phyloP scores from a whole-genome alignment of 2,888 invertebrate species.

The Macrosoma leucophasiata region DNA sequence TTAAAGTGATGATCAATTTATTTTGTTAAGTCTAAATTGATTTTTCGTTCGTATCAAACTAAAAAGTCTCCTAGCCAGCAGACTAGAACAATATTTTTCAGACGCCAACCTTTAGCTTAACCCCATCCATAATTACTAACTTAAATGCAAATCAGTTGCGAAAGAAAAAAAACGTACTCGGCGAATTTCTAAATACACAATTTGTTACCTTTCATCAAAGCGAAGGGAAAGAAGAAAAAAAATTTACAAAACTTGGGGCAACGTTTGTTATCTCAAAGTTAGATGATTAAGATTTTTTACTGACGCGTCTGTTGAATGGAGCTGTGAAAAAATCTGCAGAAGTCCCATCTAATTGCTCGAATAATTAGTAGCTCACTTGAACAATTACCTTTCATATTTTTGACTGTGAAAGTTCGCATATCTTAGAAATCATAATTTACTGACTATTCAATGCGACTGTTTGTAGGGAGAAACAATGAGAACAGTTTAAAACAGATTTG shows the following conservation, averaged over 20 bases:
- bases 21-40: too few species aligned
- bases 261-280: constrained; percentile 58
- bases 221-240: constrained; percentile 25
- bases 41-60: too few species aligned
- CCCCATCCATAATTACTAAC: constrained; percentile 32
- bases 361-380: constrained; percentile 64
- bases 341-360: constrained; percentile 57
- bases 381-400: constrained; percentile 37
- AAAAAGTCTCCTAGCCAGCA: too few species aligned
- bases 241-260: constrained; percentile 32
- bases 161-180: constrained; percentile 39
- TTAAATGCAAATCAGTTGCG: constrained; percentile 53
- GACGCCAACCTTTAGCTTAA: too few species aligned
- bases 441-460: too few species aligned
- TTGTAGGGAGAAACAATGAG: too few species aligned
- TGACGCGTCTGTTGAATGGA: constrained; percentile 40
- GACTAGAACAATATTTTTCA: constrained; percentile 11
- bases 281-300: constrained; percentile 59
- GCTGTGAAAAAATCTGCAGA: constrained; percentile 40
- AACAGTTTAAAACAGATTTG: too few species aligned
- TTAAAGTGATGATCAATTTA: too few species aligned
- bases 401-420: too few species aligned
- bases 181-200: constrained; percentile 33
- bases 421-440: too few species aligned
- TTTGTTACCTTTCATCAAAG: constrained; percentile 34